Evolutionary conservation across 2,113 vertebrate genomes (phyloP), one percentile per base, ranked within the genome.

Genomic region (Ammodytes dubius): DNA sequence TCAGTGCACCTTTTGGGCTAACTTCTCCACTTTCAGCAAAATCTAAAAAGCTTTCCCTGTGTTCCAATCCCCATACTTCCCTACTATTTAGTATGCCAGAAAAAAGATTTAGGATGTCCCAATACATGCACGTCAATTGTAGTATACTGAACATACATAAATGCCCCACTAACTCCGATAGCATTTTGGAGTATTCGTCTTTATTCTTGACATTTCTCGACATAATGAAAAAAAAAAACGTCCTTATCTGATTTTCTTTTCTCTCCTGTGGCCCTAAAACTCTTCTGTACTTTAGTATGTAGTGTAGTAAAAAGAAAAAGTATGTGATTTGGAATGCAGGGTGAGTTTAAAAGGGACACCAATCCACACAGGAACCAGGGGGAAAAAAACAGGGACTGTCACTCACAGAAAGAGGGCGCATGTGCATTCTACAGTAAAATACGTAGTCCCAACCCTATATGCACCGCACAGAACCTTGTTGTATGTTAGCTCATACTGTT

Each of bases 321-420:
- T 50, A 42, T 53, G 65, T 27, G 27, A 27, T 27, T 27, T 27
- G 27, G 27, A 27, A 27, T 27, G 27, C 27, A 27, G 27, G 27
- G 27, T 27, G 27, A 27, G 27, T 82, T 77, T 81, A 39, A 77
- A 67, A 59, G 9, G 35, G 70, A 63, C 61, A 54, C 60, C 56
- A 53, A 73, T 63, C 54, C 66, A 80, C 65, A 74, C 76, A 69
- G 66, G 53, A 61, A 54, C 8, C 11, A 59, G n/a, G 27, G 27
- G 27, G 27, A 74, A 49, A 43, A 57, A 79, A 82, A 63, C 19
- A 58, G 17, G 43, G 14, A 39, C 3, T 50, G 58, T 35, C 47
- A 3, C 43, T 58, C 6, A 9, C 37, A 17, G 35, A 12, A 57
- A 64, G 70, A 27, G 27, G 27, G 27, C 39, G 9, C 50, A 65